Conservation (phyloP, 2,113 vertebrate species). For the Vanacampus margaritifer region DNA sequence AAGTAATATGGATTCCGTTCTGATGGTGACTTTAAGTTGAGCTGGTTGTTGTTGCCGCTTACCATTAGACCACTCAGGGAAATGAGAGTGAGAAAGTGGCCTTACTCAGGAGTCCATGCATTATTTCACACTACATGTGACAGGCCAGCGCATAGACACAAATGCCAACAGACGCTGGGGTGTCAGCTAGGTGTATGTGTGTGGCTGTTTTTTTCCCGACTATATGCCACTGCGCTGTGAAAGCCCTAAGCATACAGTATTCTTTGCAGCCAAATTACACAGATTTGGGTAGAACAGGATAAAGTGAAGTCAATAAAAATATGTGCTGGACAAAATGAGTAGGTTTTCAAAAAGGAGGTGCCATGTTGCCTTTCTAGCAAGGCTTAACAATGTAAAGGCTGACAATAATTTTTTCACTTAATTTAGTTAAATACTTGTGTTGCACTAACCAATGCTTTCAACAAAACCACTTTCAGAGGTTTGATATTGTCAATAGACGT, state of each 20-base stretch:
- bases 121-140: slow-evolving; percentile 70
- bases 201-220: background rate
- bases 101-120: slow-evolving; percentile 59
- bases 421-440: background rate
- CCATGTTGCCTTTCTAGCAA: slow-evolving; percentile 8
- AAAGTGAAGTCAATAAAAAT: slow-evolving; percentile 11
- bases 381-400: background rate
- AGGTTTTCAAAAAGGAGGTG: background rate
- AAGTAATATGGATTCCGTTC: slow-evolving; percentile 25
- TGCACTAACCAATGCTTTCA: background rate
- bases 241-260: slow-evolving; percentile 16
- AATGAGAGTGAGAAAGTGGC: slow-evolving; percentile 35
- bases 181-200: slow-evolving; percentile 1
- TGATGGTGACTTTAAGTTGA: slow-evolving; percentile 6
- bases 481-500: slow-evolving; percentile 17
- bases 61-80: slow-evolving; percentile 45
- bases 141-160: slow-evolving; percentile 53
- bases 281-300: slow-evolving; percentile 28
- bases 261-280: slow-evolving; percentile 17
- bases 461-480: background rate
- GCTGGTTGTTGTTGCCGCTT: slow-evolving; percentile 36
- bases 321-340: slow-evolving; percentile 5
- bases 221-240: slow-evolving; percentile 17
- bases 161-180: slow-evolving; percentile 46
- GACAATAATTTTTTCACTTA: too few species aligned